Evolutionary conservation across 1,140 invertebrate species (phyloP).

Genomic region (Drosophila kohkoa): DNA sequence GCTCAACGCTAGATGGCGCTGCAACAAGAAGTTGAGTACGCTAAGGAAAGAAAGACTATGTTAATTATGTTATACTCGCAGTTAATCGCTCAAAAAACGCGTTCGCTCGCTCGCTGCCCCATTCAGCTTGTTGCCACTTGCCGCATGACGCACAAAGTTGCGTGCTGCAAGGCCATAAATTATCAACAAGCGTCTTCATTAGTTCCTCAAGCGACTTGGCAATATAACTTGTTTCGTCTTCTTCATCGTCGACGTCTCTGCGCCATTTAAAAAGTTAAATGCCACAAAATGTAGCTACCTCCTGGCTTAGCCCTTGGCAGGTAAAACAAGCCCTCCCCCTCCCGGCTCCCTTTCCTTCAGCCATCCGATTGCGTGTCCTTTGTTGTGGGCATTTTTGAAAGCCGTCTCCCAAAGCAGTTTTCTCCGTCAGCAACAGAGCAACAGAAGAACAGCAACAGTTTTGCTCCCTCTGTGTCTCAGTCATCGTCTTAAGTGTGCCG

Average conservation of each 20-base stretch:
- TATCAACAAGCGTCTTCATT: constrained; percentile 70
- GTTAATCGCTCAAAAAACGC: constrained; percentile 42
- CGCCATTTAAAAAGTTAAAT: constrained; percentile 62
- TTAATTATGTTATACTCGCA: constrained; percentile 45
- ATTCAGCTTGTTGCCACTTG: constrained; percentile 20
- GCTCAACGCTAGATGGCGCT: constrained; percentile 34
- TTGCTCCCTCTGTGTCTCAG: constrained; percentile 1
- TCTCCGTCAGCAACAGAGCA: not conserved
- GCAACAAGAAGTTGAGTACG: constrained; percentile 7
- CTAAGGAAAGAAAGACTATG: constrained; percentile 19
- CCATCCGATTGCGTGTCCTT: constrained; percentile 43
- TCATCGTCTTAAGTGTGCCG: constrained; percentile 53
- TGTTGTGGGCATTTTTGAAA: constrained; percentile 28
- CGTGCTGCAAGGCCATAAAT: constrained; percentile 60
- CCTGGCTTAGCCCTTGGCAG: constrained; percentile 26
- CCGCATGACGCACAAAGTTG: constrained; percentile 62
- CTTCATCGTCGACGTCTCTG: not conserved
- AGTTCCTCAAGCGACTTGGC: constrained; percentile 57
- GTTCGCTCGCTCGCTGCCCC: not conserved
- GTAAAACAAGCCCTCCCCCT: not conserved
- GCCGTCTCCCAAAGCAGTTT: constrained; percentile 8
- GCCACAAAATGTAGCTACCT: constrained; percentile 53
- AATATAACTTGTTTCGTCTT: constrained; percentile 32
- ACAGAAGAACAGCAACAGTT: constrained; percentile 35
- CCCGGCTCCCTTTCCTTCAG: too few relatives aligned